A percentile compares a stretch with the other conserved stretches of the same genome.
These are phyloP conservation scores for Phaenicophaeus curvirostris DNA, from an alignment of 2,797 vertebrate genomes.

Conservation along the genomic window DNA sequence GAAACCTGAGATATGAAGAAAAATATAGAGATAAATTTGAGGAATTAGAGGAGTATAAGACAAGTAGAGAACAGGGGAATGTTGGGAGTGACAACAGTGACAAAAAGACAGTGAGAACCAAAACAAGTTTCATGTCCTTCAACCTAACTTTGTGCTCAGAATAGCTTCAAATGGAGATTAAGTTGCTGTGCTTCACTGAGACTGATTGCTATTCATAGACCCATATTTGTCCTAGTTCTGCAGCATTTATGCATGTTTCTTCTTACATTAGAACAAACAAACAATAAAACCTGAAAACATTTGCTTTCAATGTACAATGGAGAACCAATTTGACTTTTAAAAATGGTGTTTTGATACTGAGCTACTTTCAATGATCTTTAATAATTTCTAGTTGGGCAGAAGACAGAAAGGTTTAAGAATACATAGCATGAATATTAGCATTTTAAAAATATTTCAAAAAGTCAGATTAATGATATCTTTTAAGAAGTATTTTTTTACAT, in stretches of 20 bases:
- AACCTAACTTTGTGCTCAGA: slow-evolving; percentile 55
- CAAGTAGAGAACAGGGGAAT: background rate
- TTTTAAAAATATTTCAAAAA: background rate
- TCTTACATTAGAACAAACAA: slow-evolving; percentile 50
- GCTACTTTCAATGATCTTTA: background rate
- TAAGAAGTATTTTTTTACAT: background rate
- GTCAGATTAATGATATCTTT: background rate
- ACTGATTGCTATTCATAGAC: slow-evolving; percentile 57
- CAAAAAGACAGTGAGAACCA: background rate
- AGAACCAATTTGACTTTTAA: background rate
- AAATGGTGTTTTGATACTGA: background rate
- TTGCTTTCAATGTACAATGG: background rate
- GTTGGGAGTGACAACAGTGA: slow-evolving; percentile 9
- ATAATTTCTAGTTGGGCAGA: background rate
- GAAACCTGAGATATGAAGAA: background rate
- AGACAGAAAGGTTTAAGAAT: background rate
- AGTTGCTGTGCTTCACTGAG: slow-evolving; percentile 50
- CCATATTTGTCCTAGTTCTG: slow-evolving; percentile 57
- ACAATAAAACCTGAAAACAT: slow-evolving; percentile 24
- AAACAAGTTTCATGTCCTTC: slow-evolving; percentile 49
- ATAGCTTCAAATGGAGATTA: slow-evolving; percentile 61
- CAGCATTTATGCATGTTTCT: slow-evolving; percentile 44
- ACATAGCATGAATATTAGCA: background rate
- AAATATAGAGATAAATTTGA: background rate
- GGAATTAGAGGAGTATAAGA: background rate